Conservation (phyloP, 2,113 vertebrate genomes). For the Mola mola region DNA sequence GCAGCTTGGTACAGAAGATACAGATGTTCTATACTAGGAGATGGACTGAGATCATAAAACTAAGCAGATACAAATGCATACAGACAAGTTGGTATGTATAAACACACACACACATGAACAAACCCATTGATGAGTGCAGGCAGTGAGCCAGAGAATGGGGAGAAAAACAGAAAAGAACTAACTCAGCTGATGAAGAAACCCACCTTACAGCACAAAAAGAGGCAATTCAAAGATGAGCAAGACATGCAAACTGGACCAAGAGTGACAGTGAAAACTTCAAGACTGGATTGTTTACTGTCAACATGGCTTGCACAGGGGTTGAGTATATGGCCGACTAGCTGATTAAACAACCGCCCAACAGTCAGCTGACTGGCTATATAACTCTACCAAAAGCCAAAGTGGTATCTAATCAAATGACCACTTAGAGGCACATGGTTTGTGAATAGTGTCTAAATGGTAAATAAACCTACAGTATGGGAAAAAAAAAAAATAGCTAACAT, state of each 20-base stretch:
- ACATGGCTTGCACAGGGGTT: background rate
- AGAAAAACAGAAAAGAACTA: conserved; percentile 42
- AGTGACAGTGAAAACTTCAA: background rate
- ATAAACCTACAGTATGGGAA: background rate
- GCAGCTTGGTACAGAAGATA: conserved; percentile 72
- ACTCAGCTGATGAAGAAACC: conserved; percentile 7
- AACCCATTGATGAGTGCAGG: conserved; percentile 55
- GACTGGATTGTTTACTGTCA: background rate
- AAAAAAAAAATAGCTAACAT: background rate
- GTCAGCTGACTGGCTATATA: background rate
- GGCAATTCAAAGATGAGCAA: background rate
- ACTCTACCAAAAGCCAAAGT: background rate
- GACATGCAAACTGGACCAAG: conserved; percentile 5
- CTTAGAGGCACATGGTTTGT: background rate
- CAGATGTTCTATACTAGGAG: conserved; percentile 73
- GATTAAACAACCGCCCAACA: background rate
- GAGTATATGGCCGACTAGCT: background rate
- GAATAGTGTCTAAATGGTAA: background rate
- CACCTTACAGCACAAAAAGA: background rate
- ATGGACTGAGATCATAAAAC: conserved; percentile 67
- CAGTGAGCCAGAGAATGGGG: conserved; percentile 52
- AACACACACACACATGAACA: conserved; percentile 31
- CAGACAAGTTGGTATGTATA: background rate
- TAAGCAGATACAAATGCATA: conserved; percentile 28
- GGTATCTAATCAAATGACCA: background rate